Evolutionary conservation across 1,140 invertebrate genomes (phyloP).

Genomic region (Gonatopus flavifemur): DNA sequence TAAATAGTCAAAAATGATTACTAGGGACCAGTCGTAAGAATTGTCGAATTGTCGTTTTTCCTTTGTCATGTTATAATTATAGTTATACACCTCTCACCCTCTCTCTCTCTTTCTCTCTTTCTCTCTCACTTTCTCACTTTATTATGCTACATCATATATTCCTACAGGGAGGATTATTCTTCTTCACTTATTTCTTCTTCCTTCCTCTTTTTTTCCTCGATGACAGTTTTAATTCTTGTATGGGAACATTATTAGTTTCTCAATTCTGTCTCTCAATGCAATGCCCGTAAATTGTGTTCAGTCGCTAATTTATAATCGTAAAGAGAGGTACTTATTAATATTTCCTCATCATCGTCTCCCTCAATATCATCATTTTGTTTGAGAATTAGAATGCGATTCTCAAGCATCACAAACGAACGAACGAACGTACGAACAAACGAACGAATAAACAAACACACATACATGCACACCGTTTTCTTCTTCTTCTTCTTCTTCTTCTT

Average conservation of each 20-base stretch:
- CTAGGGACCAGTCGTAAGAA: constrained; percentile 46
- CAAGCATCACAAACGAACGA: too few species aligned
- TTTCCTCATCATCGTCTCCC: background rate
- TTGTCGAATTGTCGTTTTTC: too few species aligned
- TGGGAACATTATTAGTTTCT: too few species aligned
- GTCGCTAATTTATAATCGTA: constrained; percentile 15
- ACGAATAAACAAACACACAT: too few species aligned
- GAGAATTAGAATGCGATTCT: too few species aligned
- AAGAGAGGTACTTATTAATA: constrained; percentile 8
- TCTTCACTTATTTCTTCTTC: constrained; percentile 4
- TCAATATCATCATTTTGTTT: background rate
- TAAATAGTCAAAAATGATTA: constrained; percentile 41
- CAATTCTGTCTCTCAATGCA: too few species aligned
- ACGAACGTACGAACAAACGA: too few species aligned
- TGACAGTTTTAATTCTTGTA: constrained; percentile 37
- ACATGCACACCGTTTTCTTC: too few species aligned
- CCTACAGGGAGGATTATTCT: constrained; percentile 15
- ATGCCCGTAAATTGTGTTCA: constrained; percentile 35
- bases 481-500: background rate
- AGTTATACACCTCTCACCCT: constrained; percentile 41
- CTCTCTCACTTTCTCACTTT: too few species aligned
- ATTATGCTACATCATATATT: constrained; percentile 15
- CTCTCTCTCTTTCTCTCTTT: too few species aligned
- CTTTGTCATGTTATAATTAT: constrained; percentile 45
- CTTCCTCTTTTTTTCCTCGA: background rate